Conservation (phyloP, 2,888 invertebrate genomes). For the Nesidiocoris tenuis region DNA sequence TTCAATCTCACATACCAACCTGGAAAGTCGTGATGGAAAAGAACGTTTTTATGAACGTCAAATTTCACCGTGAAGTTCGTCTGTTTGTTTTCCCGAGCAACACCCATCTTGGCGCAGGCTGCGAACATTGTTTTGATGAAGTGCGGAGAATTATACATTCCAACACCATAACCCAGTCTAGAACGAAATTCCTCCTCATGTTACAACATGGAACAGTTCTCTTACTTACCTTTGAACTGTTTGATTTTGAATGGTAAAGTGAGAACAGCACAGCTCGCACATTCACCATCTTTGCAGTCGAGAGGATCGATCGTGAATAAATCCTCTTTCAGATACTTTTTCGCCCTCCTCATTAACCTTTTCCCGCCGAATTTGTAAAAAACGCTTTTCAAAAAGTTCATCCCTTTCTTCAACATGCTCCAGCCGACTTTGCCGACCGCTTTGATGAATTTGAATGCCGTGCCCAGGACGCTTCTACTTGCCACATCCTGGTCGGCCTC, state of each 20-base stretch:
- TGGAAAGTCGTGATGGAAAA: neutral
- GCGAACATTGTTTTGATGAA: too few species aligned
- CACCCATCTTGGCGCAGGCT: constrained; percentile 25
- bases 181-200: too few species aligned
- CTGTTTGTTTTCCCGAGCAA: neutral
- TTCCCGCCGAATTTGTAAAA: constrained; percentile 28
- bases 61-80: constrained; percentile 19
- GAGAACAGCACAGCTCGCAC: constrained; percentile 11
- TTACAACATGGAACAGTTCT: too few species aligned
- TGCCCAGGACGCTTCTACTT: neutral
- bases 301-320: constrained; percentile 9
- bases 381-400: constrained; percentile 8
- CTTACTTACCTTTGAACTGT: constrained; percentile 10
- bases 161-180: too few species aligned
- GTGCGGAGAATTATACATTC: too few species aligned
- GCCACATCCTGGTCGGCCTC: neutral
- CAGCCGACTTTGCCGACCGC: constrained; percentile 19
- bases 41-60: neutral
- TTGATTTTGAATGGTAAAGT: constrained; percentile 26
- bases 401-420: constrained; percentile 18
- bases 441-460: neutral
- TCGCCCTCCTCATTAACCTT: constrained; percentile 3
- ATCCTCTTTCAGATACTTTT: constrained; percentile 19
- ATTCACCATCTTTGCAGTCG: neutral
- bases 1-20: too few species aligned